phyloP scores from a whole-genome alignment of 2,113 vertebrate genomes.

The Microcebus griseorufus region DNA sequence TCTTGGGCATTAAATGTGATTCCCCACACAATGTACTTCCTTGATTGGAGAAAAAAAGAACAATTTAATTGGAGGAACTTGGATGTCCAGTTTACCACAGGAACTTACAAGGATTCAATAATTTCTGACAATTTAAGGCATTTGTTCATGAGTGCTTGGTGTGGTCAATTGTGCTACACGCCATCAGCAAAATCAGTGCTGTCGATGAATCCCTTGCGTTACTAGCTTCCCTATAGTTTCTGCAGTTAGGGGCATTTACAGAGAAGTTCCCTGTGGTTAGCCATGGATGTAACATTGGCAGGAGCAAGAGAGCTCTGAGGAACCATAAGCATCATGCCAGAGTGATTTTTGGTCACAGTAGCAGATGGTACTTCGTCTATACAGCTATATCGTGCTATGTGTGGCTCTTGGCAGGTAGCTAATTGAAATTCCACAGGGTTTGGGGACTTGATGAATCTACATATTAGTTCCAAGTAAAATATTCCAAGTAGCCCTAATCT shows the following conservation, averaged over 20 bases:
- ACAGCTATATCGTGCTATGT: constrained; percentile 36
- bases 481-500: constrained; percentile 48
- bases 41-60: neutral
- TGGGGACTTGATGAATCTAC: constrained; percentile 55
- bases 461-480: constrained; percentile 66
- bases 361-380: constrained; percentile 56
- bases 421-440: constrained; percentile 69
- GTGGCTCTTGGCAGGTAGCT: constrained; percentile 60
- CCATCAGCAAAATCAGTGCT: neutral
- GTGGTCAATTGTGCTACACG: neutral
- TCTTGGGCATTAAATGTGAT: neutral
- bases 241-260: neutral
- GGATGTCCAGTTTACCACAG: neutral
- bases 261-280: constrained; percentile 39
- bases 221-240: neutral
- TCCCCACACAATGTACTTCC: neutral
- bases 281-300: neutral
- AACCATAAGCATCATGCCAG: constrained; percentile 22
- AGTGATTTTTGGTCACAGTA: constrained; percentile 58
- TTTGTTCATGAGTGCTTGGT: constrained; percentile 30
- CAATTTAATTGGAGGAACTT: neutral
- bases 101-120: constrained; percentile 1
- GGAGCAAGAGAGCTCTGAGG: constrained; percentile 28
- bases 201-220: neutral
- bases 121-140: constrained; percentile 15